Percentiles rank a stretch among this genome's conserved stretches.
These are phyloP conservation scores for Tragelaphus oryx DNA, from an alignment of 2,797 vertebrate genomes.

Conservation along the genomic window DNA sequence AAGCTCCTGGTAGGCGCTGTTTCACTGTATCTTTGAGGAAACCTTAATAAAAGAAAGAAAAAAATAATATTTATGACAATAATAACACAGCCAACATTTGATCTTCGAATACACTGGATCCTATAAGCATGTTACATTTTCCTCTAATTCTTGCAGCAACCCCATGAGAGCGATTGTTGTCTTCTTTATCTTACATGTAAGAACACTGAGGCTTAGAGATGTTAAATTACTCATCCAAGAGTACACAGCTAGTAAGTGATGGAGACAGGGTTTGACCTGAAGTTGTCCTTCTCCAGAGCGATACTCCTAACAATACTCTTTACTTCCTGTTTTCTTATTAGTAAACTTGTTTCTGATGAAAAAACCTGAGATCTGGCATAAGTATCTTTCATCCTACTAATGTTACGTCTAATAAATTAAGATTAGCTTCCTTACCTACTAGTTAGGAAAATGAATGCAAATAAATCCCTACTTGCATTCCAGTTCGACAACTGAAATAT, in stretches of 20 bases:
- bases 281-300: not conserved
- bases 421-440: not conserved
- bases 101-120: not conserved
- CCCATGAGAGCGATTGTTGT: not conserved
- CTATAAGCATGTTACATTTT: not conserved
- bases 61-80: not conserved
- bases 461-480: not conserved
- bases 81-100: not conserved
- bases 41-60: not conserved
- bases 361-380: not conserved
- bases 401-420: not conserved
- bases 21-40: conserved; percentile 17
- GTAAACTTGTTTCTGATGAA: not conserved
- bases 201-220: not conserved
- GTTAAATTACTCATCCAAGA: not conserved
- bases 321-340: not conserved
- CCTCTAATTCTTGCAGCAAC: conserved; percentile 8
- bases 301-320: not conserved
- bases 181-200: not conserved
- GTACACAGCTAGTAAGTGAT: not conserved
- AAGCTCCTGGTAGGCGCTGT: not conserved
- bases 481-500: not conserved
- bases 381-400: not conserved
- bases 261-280: not conserved
- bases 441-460: conserved; percentile 1